Evolutionary conservation across 2,797 vertebrate genomes (phyloP), one percentile per base, ranked within the genome.

Genomic region (Coendou prehensilis): DNA sequence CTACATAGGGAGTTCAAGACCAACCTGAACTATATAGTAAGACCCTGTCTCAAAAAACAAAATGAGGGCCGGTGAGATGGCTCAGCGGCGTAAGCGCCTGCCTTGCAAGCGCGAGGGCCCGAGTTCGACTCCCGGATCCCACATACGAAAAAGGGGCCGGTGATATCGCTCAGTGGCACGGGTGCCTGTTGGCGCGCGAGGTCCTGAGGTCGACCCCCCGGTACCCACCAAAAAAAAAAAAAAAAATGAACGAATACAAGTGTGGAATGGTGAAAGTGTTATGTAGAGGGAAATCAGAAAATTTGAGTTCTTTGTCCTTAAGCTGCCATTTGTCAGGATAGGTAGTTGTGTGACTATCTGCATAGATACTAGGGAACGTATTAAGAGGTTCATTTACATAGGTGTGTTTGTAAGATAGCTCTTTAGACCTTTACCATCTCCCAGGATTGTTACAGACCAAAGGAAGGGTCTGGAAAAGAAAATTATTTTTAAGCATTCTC

Each of bases 401-500:
- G n/a, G 10, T 80, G 37, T 23, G 5, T 93, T 95, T 85, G 28
- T 69, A 94, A 45, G 64, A 69, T 75, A 61, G 33, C 22, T 64
- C 11, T 54, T 14, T 82, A 81, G 80, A 95, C 10, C 28, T 91
- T 90, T 69, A 83, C 15, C 79, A 52, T 78, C n/a, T 87, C 52
- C 84, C 33, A 92, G 28, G 47, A 75, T 50, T 78, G 2, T 41
- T 94, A 90, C 2, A 92, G 64, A 80, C 47, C 69, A 91, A 86
- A 96, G 69, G 82, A 84, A 91, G 41, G 50, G 89, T 11, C 71
- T 87, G 30, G 33, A 26, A 82, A 90, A 92, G 86, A 59, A 95
- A 80, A 52, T 5, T 17, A 3, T 73, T 88, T 96, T 93, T 85
- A 82, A 78, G 9, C 57, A 3, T 91, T 92, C 47, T 86, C 33